These are phyloP conservation scores for Rhinolophus ferrumequinum DNA, from an alignment of 2,113 vertebrate genomes.

Conservation along the genomic window DNA sequence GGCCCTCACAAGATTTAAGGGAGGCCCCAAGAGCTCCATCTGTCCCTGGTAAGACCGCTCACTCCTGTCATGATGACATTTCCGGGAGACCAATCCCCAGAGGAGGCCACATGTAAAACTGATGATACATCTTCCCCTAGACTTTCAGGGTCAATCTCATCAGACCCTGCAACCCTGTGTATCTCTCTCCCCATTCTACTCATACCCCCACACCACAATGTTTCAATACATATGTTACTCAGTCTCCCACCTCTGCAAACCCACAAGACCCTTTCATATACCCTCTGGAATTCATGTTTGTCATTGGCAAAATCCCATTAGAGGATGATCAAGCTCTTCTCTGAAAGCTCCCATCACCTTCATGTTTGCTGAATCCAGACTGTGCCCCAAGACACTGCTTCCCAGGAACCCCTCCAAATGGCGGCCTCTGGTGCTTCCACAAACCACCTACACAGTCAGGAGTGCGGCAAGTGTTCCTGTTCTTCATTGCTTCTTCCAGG, in stretches of 20 bases:
- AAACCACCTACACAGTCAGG: background rate
- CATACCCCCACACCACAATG: background rate
- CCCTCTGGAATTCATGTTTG: background rate
- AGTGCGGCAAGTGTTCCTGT: accelerated
- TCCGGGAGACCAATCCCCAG: background rate
- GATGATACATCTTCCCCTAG: background rate
- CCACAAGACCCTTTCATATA: background rate
- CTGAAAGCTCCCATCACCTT: background rate
- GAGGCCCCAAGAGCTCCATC: background rate
- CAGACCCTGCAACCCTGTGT: background rate
- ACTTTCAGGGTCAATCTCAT: background rate
- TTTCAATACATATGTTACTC: background rate
- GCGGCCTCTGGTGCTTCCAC: no score
- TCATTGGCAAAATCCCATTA: background rate
- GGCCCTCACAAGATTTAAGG: background rate
- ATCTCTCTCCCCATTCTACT: background rate
- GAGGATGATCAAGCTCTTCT: background rate
- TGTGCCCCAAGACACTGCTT: background rate
- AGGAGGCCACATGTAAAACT: background rate
- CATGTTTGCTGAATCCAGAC: background rate
- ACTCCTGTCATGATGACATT: background rate
- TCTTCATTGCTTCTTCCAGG: background rate
- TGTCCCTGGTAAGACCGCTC: background rate
- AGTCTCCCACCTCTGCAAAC: background rate
- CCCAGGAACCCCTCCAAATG: background rate